Percentiles rank a stretch among this genome's conserved stretches.
Evolutionary conservation across 2,113 vertebrate genomes (phyloP).

Genomic region (Erinaceus europaeus): DNA sequence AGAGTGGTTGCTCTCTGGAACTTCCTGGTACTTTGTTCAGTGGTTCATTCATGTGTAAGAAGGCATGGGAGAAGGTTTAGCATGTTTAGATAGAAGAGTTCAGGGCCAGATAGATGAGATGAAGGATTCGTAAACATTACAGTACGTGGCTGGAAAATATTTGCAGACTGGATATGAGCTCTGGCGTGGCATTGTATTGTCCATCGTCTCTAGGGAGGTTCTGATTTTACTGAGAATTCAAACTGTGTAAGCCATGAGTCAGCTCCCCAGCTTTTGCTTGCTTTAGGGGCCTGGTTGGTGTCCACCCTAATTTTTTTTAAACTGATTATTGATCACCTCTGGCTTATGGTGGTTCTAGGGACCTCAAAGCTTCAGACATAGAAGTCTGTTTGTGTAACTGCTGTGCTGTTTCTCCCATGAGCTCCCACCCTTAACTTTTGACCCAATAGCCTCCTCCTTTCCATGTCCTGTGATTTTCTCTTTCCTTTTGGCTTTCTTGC

Average conservation of each 20-base stretch:
- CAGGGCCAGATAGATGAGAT: background rate
- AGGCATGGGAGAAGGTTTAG: conserved; percentile 9
- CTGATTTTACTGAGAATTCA: conserved; percentile 19
- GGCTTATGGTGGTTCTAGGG: no score
- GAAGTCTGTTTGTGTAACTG: no score
- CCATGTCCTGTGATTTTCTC: conserved; percentile 4
- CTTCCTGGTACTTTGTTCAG: background rate
- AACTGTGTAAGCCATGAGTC: background rate
- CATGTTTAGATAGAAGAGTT: conserved; percentile 2
- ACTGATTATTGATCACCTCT: no score
- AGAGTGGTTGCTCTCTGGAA: background rate
- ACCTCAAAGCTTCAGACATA: no score
- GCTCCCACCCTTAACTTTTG: conserved; percentile 13
- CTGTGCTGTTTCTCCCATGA: no score
- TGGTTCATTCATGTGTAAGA: background rate
- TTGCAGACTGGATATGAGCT: conserved; percentile 27
- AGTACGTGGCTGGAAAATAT: background rate
- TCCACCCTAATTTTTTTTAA: no score
- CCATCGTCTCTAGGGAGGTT: background rate
- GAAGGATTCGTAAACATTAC: conserved; percentile 1
- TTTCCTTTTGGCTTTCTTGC: conserved; percentile 26
- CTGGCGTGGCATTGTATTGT: conserved; percentile 1
- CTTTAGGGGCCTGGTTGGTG: conserved; percentile 11
- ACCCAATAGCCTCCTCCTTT: background rate
- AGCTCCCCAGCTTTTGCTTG: background rate